phyloP scores from a whole-genome alignment of 1,140 invertebrate species.

The Apis cerana region DNA sequence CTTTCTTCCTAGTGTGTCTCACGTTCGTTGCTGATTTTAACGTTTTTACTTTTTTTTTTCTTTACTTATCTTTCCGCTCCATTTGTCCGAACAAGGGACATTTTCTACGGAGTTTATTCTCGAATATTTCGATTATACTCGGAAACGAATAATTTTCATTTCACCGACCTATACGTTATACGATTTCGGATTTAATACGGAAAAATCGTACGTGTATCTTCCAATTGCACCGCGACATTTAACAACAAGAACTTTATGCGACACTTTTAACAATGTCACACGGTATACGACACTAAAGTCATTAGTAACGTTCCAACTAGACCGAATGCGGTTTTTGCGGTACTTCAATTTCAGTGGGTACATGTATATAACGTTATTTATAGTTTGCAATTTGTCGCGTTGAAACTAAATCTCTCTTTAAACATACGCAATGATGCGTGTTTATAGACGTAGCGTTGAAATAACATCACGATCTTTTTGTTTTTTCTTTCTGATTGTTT shows the following conservation, averaged over 20 bases:
- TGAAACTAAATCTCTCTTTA: slow-evolving; percentile 19
- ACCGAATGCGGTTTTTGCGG: slow-evolving; percentile 39
- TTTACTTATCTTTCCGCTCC: no score
- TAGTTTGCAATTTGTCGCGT: slow-evolving; percentile 17
- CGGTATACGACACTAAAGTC: background rate
- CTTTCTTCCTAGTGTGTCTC: slow-evolving; percentile 47
- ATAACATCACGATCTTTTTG: background rate
- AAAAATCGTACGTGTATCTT: background rate
- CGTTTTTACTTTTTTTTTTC: background rate
- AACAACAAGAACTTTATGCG: background rate
- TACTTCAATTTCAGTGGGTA: slow-evolving; percentile 28
- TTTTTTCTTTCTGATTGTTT: background rate
- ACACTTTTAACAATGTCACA: background rate
- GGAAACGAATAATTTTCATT: background rate
- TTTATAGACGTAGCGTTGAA: background rate
- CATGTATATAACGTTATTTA: slow-evolving; percentile 27
- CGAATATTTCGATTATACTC: background rate
- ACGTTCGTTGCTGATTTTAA: slow-evolving; percentile 18
- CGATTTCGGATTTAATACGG: no score
- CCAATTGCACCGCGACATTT: background rate
- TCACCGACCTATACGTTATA: background rate
- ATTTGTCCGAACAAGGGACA: background rate
- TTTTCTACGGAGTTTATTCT: background rate
- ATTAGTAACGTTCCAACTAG: slow-evolving; percentile 27
- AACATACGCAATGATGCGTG: background rate